Evolutionary conservation across 2,888 invertebrate genomes (phyloP).

Genomic region (Eupithecia centaureata): DNA sequence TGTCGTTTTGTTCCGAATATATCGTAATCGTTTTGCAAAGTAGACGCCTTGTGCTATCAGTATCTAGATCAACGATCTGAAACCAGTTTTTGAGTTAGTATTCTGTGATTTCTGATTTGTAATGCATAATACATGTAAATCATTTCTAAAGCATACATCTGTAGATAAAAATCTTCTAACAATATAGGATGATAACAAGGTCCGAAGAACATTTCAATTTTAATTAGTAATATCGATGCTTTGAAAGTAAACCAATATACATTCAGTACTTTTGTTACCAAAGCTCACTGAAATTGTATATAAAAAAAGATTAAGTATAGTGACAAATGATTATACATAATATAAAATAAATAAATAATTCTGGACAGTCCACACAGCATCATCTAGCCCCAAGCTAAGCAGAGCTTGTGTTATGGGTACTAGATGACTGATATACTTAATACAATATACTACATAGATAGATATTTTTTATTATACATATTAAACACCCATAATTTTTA

Average conservation of each 20-base stretch:
- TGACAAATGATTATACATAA: too few relatives aligned
- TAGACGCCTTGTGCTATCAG: constrained; percentile 41
- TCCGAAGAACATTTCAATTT: not conserved
- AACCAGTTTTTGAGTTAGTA: constrained; percentile 22
- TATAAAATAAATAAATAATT: too few relatives aligned
- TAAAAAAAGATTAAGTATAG: too few relatives aligned
- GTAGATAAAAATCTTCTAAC: not conserved
- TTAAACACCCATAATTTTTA: too few relatives aligned
- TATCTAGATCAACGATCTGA: constrained; percentile 27
- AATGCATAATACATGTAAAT: not conserved
- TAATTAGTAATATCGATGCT: not conserved
- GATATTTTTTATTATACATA: too few relatives aligned
- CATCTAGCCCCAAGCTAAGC: too few relatives aligned
- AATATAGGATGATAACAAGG: not conserved
- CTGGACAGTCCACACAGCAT: too few relatives aligned
- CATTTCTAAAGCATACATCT: not conserved
- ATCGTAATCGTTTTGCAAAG: not conserved
- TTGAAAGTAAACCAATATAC: not conserved
- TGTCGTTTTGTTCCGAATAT: not conserved
- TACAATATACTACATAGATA: too few relatives aligned
- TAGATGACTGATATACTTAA: too few relatives aligned
- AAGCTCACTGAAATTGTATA: not conserved
- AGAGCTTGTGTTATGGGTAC: too few relatives aligned
- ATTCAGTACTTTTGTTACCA: not conserved
- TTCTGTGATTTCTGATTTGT: not conserved